Evolutionary conservation across 2,797 vertebrate species (phyloP).

Genomic region (Esox lucius): DNA sequence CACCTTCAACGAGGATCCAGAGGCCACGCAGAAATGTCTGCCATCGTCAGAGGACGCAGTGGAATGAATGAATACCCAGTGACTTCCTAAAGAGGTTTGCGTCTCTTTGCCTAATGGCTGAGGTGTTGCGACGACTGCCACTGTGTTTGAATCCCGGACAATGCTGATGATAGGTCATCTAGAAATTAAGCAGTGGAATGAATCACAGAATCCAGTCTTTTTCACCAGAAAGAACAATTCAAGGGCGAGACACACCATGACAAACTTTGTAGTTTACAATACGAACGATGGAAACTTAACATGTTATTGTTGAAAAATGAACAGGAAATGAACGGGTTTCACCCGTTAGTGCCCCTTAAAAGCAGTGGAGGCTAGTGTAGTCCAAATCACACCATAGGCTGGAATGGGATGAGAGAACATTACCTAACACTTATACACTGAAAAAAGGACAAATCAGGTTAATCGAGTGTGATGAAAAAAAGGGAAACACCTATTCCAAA

Average conservation of each 20-base stretch:
- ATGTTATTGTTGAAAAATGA: not conserved
- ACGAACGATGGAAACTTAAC: not conserved
- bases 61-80: conserved; percentile 51
- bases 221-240: not conserved
- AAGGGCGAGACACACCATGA: not conserved
- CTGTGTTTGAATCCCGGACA: not conserved
- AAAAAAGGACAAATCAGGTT: conserved; percentile 60
- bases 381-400: not conserved
- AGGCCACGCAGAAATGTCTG: conserved; percentile 88
- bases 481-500: conserved; percentile 67
- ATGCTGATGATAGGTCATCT: not conserved
- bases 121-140: not conserved
- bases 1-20: conserved; percentile 84
- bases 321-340: not conserved
- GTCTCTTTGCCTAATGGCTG: not conserved
- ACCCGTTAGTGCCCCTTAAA: not conserved
- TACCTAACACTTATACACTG: not conserved
- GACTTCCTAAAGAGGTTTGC: not conserved
- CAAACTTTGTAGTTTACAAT: not conserved
- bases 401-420: not conserved
- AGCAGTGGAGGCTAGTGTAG: not conserved
- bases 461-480: conserved; percentile 52
- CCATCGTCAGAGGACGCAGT: conserved; percentile 69
- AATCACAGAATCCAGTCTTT: not conserved
- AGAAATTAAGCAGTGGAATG: not conserved